Base-by-base conservation (phyloP, 2,797 vertebrate genomes). In the Epinephelus coioides region DNA sequence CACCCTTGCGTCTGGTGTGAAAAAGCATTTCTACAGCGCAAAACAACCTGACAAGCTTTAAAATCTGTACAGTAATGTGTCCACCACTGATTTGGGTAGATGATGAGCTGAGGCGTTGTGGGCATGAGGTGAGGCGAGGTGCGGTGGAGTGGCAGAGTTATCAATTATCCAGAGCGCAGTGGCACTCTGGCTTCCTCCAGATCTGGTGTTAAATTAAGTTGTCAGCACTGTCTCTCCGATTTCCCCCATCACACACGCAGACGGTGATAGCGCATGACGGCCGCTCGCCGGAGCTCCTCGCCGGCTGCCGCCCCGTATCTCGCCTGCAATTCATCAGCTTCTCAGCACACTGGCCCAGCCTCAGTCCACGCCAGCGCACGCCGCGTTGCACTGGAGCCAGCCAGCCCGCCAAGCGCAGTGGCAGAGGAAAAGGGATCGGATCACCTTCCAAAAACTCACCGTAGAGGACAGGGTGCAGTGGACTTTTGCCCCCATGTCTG, bases 281-380 rank as follows among this genome's bases (percentile, higher is more conserved):
- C 95, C 94, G 92, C 95, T 96, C 81, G 91, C 94, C 89, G 95
- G 94, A 89, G 92, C 93, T 84, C 94, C 95, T 94, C 90, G 79
- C 93, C 62, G 95, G 95, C 96, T 96, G 97, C 97, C 96, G 96
- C 91, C 91, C 94, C 78, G 86, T 91, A 96, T 97, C 94, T 96
- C 18, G 91, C 91, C 93, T 89, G 94, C 85, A 95, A 97, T 96
- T 96, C 93, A 96, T 96, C 96, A 97, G 95, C 94, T 81, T 74
- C 75, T 72, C 82, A 87, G 86, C 92, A 77, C 89, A 83, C 87
- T 82, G 89, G 90, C 88, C 89, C 88, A 76, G 91, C 83, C 86
- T 73, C 69, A 55, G 85, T 87, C 92, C 89, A 92, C 83, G 90
- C 93, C 92, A 93, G 89, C 90, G 67, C 89, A 91, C 85, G 86